These are phyloP conservation scores for Rhadina sibilatrix DNA, from an alignment of 2,113 vertebrate species.

Conservation along the genomic window DNA sequence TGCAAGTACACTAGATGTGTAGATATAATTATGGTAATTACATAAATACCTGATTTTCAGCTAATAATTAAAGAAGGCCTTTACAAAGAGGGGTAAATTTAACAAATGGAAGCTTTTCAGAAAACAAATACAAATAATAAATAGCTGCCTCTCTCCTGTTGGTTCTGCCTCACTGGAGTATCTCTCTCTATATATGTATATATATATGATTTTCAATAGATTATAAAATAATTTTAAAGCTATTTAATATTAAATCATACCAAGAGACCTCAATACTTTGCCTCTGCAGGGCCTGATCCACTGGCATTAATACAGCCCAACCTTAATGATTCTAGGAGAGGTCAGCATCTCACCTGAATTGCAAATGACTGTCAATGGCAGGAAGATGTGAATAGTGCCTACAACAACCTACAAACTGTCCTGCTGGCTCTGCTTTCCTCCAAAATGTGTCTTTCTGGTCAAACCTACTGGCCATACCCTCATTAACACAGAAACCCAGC, in stretches of 20 bases:
- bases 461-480: background rate
- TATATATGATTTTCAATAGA: background rate
- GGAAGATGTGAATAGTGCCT: background rate
- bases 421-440: background rate
- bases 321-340: background rate
- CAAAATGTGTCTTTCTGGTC: background rate
- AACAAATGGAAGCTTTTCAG: constrained; percentile 49
- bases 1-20: constrained; percentile 60
- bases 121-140: constrained; percentile 53
- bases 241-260: background rate
- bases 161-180: background rate
- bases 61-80: constrained; percentile 67
- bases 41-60: constrained; percentile 71
- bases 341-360: background rate
- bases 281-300: background rate
- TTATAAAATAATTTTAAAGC: background rate
- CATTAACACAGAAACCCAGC: background rate
- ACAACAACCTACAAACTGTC: background rate
- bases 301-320: background rate
- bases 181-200: background rate
- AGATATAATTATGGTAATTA: constrained; percentile 72
- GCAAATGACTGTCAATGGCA: background rate
- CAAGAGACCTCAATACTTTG: background rate
- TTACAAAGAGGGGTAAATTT: constrained; percentile 53
- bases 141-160: background rate